Conservation (phyloP, 2,113 vertebrate species). For the Condylura cristata region DNA sequence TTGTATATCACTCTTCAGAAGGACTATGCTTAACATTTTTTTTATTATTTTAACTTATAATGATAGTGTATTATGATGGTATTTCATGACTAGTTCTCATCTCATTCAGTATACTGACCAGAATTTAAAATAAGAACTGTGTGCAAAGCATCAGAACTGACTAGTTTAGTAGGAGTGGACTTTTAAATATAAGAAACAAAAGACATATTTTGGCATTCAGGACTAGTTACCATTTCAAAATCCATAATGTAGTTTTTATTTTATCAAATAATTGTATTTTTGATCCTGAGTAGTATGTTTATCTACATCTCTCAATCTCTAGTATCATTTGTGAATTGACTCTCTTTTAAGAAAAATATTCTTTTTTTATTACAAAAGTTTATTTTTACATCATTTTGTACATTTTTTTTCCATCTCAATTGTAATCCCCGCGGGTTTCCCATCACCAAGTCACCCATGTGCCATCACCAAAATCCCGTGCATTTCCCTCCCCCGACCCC, state of each 20-base stretch:
- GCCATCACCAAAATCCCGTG: too few species aligned
- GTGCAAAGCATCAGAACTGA: neutral
- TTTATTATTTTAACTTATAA: neutral
- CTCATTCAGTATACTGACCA: neutral
- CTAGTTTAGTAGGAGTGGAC: neutral
- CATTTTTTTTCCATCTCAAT: too few species aligned
- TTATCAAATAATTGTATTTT: neutral
- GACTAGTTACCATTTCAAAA: neutral
- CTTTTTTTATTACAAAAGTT: too few species aligned
- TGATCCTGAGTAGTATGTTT: neutral
- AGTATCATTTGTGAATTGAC: neutral
- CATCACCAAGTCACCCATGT: too few species aligned
- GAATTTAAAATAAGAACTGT: neutral
- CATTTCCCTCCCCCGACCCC: too few species aligned
- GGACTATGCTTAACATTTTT: neutral
- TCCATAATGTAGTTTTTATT: neutral
- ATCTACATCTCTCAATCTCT: neutral
- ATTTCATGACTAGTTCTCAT: neutral
- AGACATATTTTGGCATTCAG: neutral
- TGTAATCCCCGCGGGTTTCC: too few species aligned
- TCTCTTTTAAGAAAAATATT: neutral
- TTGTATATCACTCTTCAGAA: neutral
- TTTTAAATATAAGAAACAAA: neutral
- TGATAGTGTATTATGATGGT: neutral
- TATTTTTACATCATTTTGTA: too few species aligned